phyloP scores from a whole-genome alignment of 1,140 invertebrate species.

The Zophobas morio region DNA sequence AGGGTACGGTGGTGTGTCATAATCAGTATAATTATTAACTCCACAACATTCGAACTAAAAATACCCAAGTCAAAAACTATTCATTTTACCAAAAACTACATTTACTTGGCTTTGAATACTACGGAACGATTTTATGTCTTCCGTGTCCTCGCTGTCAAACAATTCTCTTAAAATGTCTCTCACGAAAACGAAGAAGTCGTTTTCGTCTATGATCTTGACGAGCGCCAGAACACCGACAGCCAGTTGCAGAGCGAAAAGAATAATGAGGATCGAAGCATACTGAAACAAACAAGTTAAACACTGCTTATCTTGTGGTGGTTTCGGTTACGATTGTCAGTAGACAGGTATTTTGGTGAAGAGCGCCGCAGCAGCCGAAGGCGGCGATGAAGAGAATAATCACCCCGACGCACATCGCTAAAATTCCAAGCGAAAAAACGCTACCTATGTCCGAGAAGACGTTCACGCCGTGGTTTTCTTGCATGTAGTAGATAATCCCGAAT shows the following conservation, averaged over 20 bases:
- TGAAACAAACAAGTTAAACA: neutral
- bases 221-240: neutral
- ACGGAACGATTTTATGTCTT: neutral
- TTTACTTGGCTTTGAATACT: neutral
- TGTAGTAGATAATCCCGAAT: constrained; percentile 11
- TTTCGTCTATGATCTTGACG: constrained; percentile 13
- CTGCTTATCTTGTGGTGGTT: neutral
- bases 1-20: neutral
- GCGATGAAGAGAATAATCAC: constrained; percentile 8
- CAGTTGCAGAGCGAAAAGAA: neutral
- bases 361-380: constrained; percentile 17
- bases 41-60: constrained; percentile 28
- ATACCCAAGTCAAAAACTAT: neutral
- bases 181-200: neutral
- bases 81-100: neutral
- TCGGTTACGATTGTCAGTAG: constrained; percentile 5
- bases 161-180: constrained; percentile 1
- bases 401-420: constrained; percentile 5
- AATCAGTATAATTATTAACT: constrained; percentile 11
- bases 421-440: constrained; percentile 6
- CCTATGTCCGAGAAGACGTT: constrained; percentile 5
- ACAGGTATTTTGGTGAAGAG: constrained; percentile 11
- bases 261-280: constrained; percentile 3
- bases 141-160: neutral
- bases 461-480: constrained; percentile 1